Conservation (phyloP, 2,797 vertebrate species). For the Miichthys miiuy region DNA sequence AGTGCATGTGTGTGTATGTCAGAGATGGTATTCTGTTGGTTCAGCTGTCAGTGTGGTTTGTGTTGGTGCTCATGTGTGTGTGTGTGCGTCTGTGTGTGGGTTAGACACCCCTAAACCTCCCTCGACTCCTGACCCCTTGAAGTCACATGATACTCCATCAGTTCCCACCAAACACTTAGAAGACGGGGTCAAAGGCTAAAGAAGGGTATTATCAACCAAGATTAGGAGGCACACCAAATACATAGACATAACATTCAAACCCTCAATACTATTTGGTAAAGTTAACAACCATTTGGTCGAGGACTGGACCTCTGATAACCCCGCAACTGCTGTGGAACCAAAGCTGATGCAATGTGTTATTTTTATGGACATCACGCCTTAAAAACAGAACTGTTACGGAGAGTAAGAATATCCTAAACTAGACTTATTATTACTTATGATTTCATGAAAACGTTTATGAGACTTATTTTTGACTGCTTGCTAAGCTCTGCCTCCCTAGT, state of each 20-base stretch:
- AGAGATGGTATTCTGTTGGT: constrained; percentile 71
- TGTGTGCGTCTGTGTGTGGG: constrained; percentile 43
- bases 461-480: too few relatives aligned
- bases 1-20: constrained; percentile 46
- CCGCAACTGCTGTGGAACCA: background rate
- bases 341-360: background rate
- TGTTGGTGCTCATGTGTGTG: constrained; percentile 36
- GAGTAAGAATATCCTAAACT: too few relatives aligned
- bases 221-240: constrained; percentile 68
- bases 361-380: background rate
- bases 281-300: constrained; percentile 39
- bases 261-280: constrained; percentile 53
- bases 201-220: constrained; percentile 64
- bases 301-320: background rate
- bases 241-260: constrained; percentile 72
- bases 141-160: constrained; percentile 76
- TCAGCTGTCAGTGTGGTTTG: constrained; percentile 73
- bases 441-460: too few relatives aligned
- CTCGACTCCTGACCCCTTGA: constrained; percentile 67
- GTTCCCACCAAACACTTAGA: constrained; percentile 72
- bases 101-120: constrained; percentile 58
- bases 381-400: background rate
- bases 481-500: background rate
- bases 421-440: too few relatives aligned
- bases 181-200: constrained; percentile 73